phyloP scores from a whole-genome alignment of 2,113 vertebrate species.

The Peromyscus polionotus region DNA sequence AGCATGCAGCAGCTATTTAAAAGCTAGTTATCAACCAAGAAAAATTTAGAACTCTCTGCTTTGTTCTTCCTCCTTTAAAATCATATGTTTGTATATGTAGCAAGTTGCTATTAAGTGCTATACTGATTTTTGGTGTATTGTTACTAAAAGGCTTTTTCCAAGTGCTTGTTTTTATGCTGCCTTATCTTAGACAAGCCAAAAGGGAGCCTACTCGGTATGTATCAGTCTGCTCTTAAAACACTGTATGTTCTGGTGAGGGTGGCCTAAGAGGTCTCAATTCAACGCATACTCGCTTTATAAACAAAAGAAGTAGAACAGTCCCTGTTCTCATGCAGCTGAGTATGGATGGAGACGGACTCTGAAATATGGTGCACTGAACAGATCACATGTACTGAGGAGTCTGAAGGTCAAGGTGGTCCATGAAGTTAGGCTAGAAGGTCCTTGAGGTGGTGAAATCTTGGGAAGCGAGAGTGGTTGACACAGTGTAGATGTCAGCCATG shows the following conservation, averaged over 20 bases:
- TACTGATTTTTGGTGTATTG: conserved; percentile 14
- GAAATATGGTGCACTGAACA: background rate
- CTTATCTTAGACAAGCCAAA: background rate
- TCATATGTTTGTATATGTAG: background rate
- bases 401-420: background rate
- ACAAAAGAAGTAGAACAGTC: background rate
- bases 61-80: conserved; percentile 55
- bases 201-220: background rate
- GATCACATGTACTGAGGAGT: background rate
- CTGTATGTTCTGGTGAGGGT: conserved; percentile 40
- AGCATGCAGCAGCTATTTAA: background rate
- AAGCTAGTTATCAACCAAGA: background rate
- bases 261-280: background rate
- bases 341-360: background rate
- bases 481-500: background rate
- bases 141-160: conserved; percentile 49
- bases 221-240: conserved; percentile 9
- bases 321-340: background rate
- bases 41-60: conserved; percentile 43
- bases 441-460: background rate
- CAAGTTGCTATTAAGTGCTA: conserved; percentile 30
- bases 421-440: background rate
- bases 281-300: conserved; percentile 28
- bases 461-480: background rate
- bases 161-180: conserved; percentile 34